A percentile compares a stretch with the other conserved stretches of the same genome.
Evolutionary conservation across 2,113 vertebrate genomes (phyloP).

Genomic region (Hepsetus odoe): DNA sequence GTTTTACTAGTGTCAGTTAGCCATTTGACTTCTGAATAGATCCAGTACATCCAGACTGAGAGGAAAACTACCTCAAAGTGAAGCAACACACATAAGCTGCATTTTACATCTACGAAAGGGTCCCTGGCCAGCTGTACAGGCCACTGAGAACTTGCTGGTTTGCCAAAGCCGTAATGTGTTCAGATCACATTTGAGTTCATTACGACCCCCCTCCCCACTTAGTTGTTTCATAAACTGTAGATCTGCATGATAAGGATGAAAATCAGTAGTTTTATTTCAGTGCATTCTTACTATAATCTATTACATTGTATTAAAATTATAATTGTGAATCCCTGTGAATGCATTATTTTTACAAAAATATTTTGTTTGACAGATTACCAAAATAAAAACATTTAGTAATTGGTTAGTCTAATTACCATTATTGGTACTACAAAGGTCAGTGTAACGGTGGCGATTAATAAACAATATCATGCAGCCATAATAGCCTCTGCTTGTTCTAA

Average conservation of each 20-base stretch:
- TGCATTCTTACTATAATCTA: background rate
- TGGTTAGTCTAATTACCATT: background rate
- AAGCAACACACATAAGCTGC: background rate
- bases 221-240: background rate
- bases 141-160: background rate
- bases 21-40: background rate
- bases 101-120: background rate
- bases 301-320: background rate
- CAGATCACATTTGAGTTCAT: background rate
- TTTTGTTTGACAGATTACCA: too few species aligned
- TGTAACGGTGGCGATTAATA: background rate
- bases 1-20: background rate
- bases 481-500: background rate
- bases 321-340: background rate
- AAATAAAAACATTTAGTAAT: too few species aligned
- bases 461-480: background rate
- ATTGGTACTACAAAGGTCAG: background rate
- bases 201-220: background rate
- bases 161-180: conserved; percentile 25
- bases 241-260: background rate
- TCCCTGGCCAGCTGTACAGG: background rate
- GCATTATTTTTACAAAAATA: background rate
- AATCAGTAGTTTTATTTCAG: background rate
- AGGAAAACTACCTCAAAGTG: conserved; percentile 53
- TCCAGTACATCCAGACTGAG: conserved; percentile 33